Base-by-base conservation (phyloP, 2,888 invertebrate species). In the Melikaiella ostensackeni region DNA sequence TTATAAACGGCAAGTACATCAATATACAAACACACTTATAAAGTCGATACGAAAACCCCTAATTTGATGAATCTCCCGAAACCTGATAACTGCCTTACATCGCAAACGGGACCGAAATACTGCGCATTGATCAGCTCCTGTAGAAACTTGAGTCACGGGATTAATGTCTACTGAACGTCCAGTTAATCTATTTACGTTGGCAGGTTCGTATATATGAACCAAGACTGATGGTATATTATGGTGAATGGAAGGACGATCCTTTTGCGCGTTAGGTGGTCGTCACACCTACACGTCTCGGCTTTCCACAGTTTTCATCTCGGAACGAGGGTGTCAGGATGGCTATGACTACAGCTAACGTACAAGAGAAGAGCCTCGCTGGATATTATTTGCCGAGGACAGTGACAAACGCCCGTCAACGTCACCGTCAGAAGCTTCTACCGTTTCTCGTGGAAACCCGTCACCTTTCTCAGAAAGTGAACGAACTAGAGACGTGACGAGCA, bases 371-470 rank as follows among this genome's bases (percentile, higher is more conserved):
- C 81, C 81, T 83, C 81, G 87, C 85, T 88, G 88, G 89, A 89
- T 90, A 89, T 90, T 89, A 90, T 90, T 90, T 90, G 89, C 87
- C 85, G 87, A 86, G 89, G 89, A 90, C 90, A 90, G 89, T 91
- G 90, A 90, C 91, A 90, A 90, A 91, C 90, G 88, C 88, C 88
- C 89, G 90, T 90, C 90, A 90, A 90, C 87, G 89, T 90, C 89
- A 89, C 82, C 88, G 89, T 55, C 77, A 74, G 61, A 50, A 78
- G 80, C 79, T 77, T 63, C 75, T 42, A 70, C n/a, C 74, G 57
- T 80, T 81, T 75, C 76, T 79, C 78, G 76, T 59, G 46, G 33
- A 21, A 21, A 55, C 62, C 75, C 76, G 79, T 80, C 79, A 38
- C 75, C 77, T 81, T 81, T 91, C 85, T 83, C 85, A 86, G 86